Evolutionary conservation across 1,140 invertebrate species (phyloP).

Genomic region (Radopholus similis): DNA sequence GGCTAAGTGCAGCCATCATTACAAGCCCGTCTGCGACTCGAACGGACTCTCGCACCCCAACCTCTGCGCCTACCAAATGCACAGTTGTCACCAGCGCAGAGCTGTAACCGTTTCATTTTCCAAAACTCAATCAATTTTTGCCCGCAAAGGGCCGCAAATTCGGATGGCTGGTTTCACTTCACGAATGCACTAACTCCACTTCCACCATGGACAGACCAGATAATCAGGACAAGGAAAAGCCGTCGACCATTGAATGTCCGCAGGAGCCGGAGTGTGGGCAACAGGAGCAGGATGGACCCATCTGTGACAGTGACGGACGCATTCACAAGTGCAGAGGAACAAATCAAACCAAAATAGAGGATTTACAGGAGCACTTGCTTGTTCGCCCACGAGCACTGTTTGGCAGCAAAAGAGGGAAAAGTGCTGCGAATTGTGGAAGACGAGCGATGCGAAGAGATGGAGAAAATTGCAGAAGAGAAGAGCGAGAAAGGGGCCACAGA

Average conservation of each 20-base stretch:
- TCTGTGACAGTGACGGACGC: constrained; percentile 42
- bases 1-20: constrained; percentile 30
- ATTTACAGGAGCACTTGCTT: constrained; percentile 44
- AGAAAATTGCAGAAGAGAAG: not conserved
- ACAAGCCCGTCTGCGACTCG: constrained; percentile 44
- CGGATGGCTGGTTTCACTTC: constrained; percentile 27
- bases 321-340: constrained; percentile 34
- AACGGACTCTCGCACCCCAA: constrained; percentile 45
- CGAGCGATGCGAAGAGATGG: constrained; percentile 28
- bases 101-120: constrained; percentile 10
- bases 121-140: not conserved
- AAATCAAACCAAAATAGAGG: not conserved
- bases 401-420: constrained; percentile 44
- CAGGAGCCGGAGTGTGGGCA: constrained; percentile 6
- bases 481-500: not conserved
- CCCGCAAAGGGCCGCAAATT: not conserved
- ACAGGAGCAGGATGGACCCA: constrained; percentile 19
- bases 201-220: not conserved
- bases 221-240: not conserved
- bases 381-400: constrained; percentile 48
- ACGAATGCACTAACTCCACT: constrained; percentile 19
- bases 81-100: constrained; percentile 45
- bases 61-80: constrained; percentile 46
- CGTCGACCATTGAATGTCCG: constrained; percentile 1
- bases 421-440: constrained; percentile 34